These are phyloP conservation scores for Triplophysa tibetana DNA, from an alignment of 2,113 vertebrate genomes.

Conservation along the genomic window DNA sequence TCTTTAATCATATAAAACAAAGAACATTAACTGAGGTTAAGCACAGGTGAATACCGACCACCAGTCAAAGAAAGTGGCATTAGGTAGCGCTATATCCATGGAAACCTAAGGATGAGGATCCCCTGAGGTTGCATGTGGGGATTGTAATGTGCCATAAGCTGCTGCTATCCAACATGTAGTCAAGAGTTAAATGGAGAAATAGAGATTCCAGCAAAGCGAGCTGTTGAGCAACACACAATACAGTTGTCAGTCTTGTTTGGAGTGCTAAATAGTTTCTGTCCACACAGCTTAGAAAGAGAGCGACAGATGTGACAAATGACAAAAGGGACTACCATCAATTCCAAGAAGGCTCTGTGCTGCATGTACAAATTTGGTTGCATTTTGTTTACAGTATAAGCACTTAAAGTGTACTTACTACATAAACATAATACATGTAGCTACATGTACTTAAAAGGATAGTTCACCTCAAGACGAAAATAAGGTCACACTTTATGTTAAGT, in stretches of 20 bases:
- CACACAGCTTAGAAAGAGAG: too few relatives aligned
- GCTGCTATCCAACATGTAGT: background rate
- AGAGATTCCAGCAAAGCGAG: background rate
- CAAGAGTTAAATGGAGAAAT: background rate
- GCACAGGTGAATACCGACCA: slow-evolving; percentile 25
- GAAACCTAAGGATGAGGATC: background rate
- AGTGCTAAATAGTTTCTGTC: background rate
- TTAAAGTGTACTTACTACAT: too few relatives aligned
- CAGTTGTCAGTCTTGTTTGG: background rate
- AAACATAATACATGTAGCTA: too few relatives aligned
- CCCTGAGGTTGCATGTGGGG: background rate
- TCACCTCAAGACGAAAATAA: too few relatives aligned
- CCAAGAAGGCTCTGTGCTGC: too few relatives aligned
- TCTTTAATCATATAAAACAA: slow-evolving; percentile 2
- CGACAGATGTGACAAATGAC: too few relatives aligned
- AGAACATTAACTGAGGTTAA: background rate
- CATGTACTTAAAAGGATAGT: too few relatives aligned
- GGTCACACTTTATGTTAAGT: too few relatives aligned
- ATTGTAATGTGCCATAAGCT: background rate
- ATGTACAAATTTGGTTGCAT: too few relatives aligned
- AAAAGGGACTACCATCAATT: too few relatives aligned
- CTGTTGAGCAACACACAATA: background rate
- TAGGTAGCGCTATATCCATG: background rate
- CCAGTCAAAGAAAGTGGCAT: background rate
- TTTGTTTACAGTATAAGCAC: too few relatives aligned